Evolutionary conservation across 1,140 invertebrate species (phyloP).

Genomic region (Paralvinella palmiformis): DNA sequence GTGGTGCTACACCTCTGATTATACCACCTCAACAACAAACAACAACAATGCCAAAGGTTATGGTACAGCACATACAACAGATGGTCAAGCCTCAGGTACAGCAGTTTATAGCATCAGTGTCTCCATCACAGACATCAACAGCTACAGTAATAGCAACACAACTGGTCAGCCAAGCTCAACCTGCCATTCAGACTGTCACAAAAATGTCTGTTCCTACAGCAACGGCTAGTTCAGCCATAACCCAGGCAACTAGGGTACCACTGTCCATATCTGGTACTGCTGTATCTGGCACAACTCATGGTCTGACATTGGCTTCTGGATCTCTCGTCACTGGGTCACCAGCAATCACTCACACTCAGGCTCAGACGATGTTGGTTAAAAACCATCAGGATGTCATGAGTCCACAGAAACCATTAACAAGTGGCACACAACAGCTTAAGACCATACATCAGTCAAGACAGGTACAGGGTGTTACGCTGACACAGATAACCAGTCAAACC

Average conservation of each 20-base stretch:
- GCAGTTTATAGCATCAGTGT: constrained; percentile 12
- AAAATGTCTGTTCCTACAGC: not conserved
- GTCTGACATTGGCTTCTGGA: not conserved
- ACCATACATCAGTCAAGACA: not conserved
- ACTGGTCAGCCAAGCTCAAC: not conserved
- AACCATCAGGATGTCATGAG: not conserved
- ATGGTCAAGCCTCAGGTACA: constrained; percentile 57
- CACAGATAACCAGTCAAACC: not conserved
- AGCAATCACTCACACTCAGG: not conserved
- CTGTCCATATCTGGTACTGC: too few relatives aligned
- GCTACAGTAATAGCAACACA: constrained; percentile 13
- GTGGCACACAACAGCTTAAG: not conserved
- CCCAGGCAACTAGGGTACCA: too few relatives aligned
- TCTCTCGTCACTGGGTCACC: not conserved
- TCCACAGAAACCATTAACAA: not conserved
- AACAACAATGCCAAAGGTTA: constrained; percentile 8
- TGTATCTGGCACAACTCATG: not conserved
- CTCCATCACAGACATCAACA: not conserved
- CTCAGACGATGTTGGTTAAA: not conserved
- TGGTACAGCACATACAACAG: constrained; percentile 61
- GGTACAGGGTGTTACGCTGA: not conserved
- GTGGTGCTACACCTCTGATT: constrained; percentile 1
- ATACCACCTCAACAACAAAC: constrained; percentile 10
- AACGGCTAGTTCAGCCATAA: not conserved
- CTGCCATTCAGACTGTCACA: not conserved